Percentiles rank a stretch among this genome's conserved stretches.
Conservation (phyloP, 2,888 invertebrate species). For the Phaonia tiefii region DNA sequence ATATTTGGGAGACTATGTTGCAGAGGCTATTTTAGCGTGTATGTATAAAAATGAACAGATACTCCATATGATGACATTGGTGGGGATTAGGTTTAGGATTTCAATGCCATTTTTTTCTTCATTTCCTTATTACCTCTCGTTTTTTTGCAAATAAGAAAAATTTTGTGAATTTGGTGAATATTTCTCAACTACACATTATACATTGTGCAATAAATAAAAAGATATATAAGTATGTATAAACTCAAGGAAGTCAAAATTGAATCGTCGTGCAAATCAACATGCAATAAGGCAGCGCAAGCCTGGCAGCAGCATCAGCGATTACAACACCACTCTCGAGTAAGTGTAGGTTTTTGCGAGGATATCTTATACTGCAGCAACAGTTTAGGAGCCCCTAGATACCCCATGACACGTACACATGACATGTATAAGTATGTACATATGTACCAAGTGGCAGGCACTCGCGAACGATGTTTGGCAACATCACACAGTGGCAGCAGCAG, state of each 20-base stretch:
- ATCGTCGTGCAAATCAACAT: background rate
- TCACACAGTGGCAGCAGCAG: conserved; percentile 66
- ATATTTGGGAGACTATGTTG: too few relatives aligned
- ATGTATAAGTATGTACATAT: background rate
- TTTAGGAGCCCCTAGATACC: background rate
- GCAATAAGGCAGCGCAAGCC: background rate
- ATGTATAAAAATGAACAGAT: too few relatives aligned
- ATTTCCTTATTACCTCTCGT: too few relatives aligned
- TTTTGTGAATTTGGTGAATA: background rate
- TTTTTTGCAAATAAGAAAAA: too few relatives aligned
- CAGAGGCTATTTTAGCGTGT: too few relatives aligned
- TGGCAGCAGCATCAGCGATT: too few relatives aligned
- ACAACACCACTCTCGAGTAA: too few relatives aligned
- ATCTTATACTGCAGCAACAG: conserved; percentile 64
- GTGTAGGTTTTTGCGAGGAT: conserved; percentile 30
- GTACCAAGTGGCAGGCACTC: conserved; percentile 4
- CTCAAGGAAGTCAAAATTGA: conserved; percentile 31
- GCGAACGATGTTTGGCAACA: conserved; percentile 35
- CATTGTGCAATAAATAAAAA: conserved; percentile 18
- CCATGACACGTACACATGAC: conserved; percentile 8
- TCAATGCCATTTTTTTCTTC: too few relatives aligned
- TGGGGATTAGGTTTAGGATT: too few relatives aligned
- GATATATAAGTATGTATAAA: too few relatives aligned
- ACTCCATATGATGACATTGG: too few relatives aligned
- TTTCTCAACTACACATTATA: conserved; percentile 21